Evolutionary conservation across 1,140 invertebrate genomes (phyloP).

Genomic region (Megalopta genalis): DNA sequence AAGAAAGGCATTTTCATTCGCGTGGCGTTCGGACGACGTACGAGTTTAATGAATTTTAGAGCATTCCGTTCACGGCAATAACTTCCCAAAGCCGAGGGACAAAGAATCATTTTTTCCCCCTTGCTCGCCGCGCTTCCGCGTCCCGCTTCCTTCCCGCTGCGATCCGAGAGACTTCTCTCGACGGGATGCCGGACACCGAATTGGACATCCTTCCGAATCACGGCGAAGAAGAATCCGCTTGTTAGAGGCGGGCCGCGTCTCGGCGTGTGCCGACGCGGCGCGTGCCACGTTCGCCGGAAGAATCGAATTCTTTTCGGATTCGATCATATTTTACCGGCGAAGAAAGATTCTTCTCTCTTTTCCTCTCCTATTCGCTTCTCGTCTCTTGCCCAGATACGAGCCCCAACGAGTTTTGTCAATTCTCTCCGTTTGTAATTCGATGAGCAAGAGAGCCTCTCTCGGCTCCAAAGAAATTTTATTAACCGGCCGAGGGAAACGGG

Average conservation of each 20-base stretch:
- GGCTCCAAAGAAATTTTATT: neutral
- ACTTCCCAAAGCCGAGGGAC: neutral
- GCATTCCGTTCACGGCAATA: constrained; percentile 16
- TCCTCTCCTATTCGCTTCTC: neutral
- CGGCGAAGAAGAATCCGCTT: constrained; percentile 11
- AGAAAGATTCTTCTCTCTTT: neutral
- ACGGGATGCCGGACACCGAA: constrained; percentile 8
- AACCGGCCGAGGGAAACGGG: neutral
- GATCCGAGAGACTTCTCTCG: neutral
- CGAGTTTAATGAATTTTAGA: constrained; percentile 51
- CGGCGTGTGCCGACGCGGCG: constrained; percentile 2
- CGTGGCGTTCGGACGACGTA: neutral
- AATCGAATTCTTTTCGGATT: constrained; percentile 30
- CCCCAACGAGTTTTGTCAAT: neutral
- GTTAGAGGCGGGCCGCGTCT: neutral
- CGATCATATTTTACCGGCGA: constrained; percentile 14
- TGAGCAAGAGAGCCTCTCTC: neutral
- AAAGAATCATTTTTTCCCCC: constrained; percentile 33
- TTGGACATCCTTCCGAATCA: constrained; percentile 14
- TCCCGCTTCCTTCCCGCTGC: too few species aligned
- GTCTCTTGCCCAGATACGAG: too few species aligned
- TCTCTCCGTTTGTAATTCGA: neutral
- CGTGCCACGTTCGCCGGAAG: neutral
- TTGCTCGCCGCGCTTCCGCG: too few species aligned
- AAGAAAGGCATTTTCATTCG: constrained; percentile 1